Conservation (phyloP, 2,797 vertebrate genomes). For the Prionace glauca region DNA sequence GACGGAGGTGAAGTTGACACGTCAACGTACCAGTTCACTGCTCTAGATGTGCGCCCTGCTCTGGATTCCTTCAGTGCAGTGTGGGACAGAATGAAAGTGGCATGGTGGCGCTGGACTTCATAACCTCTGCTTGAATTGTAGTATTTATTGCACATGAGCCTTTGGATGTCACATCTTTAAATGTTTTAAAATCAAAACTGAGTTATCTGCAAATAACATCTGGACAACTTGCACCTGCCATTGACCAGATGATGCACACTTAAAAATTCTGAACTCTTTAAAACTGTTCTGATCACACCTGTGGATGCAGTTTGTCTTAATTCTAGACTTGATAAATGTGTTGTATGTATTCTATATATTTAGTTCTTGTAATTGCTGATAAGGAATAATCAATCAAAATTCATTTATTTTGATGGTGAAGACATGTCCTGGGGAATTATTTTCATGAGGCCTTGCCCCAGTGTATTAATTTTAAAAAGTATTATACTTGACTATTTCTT, state of each 20-base stretch:
- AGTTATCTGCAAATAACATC: background rate
- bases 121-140: conserved; percentile 47
- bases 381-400: background rate
- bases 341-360: background rate
- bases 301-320: background rate
- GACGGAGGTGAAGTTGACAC: conserved; percentile 76
- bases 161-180: background rate
- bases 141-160: background rate
- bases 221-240: background rate
- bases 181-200: background rate
- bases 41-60: conserved; percentile 87
- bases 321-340: background rate
- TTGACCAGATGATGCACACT: background rate
- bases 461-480: conserved; percentile 8
- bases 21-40: conserved; percentile 78
- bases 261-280: background rate
- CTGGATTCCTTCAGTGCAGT: conserved; percentile 79
- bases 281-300: background rate
- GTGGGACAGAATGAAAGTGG: conserved; percentile 90
- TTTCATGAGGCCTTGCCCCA: background rate
- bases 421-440: background rate
- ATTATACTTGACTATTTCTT: background rate
- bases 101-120: conserved; percentile 93
- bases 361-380: background rate
- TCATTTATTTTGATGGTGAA: background rate